Conservation (phyloP, 2,113 vertebrate species). For the Mustelus asterias region DNA sequence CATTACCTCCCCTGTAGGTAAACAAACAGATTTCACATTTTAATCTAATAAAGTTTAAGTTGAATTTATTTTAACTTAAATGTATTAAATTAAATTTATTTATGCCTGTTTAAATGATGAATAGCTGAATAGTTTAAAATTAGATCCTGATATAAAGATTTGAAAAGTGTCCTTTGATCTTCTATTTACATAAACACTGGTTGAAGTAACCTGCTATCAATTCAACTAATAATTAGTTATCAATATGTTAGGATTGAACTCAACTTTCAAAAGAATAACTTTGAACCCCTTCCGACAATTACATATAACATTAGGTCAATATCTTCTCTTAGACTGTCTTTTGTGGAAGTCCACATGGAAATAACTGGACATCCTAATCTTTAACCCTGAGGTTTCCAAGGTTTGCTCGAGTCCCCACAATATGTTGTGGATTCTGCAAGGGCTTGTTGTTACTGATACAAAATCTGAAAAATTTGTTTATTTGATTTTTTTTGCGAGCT, state of each 20-base stretch:
- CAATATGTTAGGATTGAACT: background rate
- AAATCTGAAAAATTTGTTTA: background rate
- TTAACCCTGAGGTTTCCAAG: background rate
- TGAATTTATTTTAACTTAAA: background rate
- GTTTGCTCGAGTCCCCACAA: background rate
- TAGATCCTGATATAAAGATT: background rate
- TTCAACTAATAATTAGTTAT: background rate
- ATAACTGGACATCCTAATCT: background rate
- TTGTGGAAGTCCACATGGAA: background rate
- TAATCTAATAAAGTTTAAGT: background rate
- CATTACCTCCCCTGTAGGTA: too few relatives aligned
- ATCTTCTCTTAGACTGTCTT: background rate
- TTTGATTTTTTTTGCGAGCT: background rate
- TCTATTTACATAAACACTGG: background rate
- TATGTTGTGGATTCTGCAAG: background rate
- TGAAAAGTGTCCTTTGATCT: background rate
- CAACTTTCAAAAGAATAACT: background rate
- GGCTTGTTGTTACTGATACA: background rate
- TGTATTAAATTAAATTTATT: background rate
- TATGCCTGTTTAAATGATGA: background rate
- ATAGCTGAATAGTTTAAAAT: background rate
- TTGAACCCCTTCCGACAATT: background rate
- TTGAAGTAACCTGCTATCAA: background rate
- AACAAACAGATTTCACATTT: background rate
- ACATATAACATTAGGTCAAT: background rate